These are phyloP conservation scores for Carcina quercana DNA, from an alignment of 2,888 invertebrate genomes.

Conservation along the genomic window DNA sequence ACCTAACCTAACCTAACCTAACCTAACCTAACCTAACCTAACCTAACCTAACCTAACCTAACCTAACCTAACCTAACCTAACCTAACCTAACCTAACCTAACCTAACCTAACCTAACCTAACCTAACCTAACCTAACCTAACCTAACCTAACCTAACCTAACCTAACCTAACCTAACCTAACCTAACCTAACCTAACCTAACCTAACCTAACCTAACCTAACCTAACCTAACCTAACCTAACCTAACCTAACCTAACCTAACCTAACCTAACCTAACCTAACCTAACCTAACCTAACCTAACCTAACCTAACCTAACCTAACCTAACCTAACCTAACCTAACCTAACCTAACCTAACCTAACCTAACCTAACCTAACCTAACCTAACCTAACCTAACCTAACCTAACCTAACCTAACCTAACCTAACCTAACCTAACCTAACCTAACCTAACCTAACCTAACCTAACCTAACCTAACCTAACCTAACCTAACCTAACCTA, in stretches of 20 bases:
- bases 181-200: constrained; percentile 3
- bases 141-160: neutral
- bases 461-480: constrained; percentile 17
- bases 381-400: constrained; percentile 9
- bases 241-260: constrained; percentile 14
- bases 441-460: constrained; percentile 7
- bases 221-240: constrained; percentile 14
- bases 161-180: neutral
- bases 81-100: constrained; percentile 11
- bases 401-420: constrained; percentile 6
- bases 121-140: constrained; percentile 1
- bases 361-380: constrained; percentile 12
- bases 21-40: constrained; percentile 6
- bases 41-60: constrained; percentile 11
- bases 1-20: constrained; percentile 13
- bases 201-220: constrained; percentile 8
- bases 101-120: constrained; percentile 9
- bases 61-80: constrained; percentile 12
- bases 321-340: constrained; percentile 6
- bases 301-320: constrained; percentile 8
- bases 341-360: constrained; percentile 11
- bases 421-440: constrained; percentile 8
- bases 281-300: constrained; percentile 7
- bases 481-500: constrained; percentile 14
- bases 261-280: constrained; percentile 13